phyloP scores from a whole-genome alignment of 2,797 vertebrate genomes.

The Hyperoplus immaculatus region DNA sequence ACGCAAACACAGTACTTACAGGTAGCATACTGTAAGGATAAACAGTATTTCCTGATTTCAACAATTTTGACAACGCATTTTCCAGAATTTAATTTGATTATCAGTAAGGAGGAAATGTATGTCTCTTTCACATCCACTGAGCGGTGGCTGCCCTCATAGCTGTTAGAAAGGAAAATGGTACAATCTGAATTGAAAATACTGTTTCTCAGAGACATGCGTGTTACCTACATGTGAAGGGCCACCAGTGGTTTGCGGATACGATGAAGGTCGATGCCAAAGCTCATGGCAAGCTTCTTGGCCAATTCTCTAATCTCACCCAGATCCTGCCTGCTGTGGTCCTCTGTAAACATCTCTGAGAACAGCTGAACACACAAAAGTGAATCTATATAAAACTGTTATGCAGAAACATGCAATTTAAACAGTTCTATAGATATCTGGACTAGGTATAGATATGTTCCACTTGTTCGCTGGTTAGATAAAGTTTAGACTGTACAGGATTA shows the following conservation, averaged over 20 bases:
- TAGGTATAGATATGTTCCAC: background rate
- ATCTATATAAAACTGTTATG: conserved; percentile 9
- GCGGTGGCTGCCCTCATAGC: background rate
- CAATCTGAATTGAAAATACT: background rate
- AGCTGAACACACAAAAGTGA: conserved; percentile 74
- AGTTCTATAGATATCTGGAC: background rate
- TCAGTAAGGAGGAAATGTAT: background rate
- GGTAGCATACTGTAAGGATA: too few species aligned
- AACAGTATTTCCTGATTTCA: too few species aligned
- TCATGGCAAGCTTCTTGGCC: conserved; percentile 89
- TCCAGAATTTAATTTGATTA: background rate
- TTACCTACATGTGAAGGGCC: conserved; percentile 88
- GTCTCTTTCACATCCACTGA: background rate
- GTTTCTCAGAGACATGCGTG: conserved; percentile 20
- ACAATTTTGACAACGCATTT: too few species aligned
- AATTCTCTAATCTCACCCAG: conserved; percentile 88
- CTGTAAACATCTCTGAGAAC: conserved; percentile 83
- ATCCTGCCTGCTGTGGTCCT: conserved; percentile 67
- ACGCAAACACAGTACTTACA: background rate
- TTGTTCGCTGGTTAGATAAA: background rate
- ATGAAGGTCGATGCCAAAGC: conserved; percentile 88
- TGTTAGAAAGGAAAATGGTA: background rate
- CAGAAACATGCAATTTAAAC: background rate
- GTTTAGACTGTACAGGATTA: background rate
- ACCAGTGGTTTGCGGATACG: conserved; percentile 86